Percentiles rank a stretch among this genome's conserved stretches.
These are phyloP conservation scores for Macrobrachium nipponense DNA, from an alignment of 1,140 invertebrate genomes.

Conservation along the genomic window DNA sequence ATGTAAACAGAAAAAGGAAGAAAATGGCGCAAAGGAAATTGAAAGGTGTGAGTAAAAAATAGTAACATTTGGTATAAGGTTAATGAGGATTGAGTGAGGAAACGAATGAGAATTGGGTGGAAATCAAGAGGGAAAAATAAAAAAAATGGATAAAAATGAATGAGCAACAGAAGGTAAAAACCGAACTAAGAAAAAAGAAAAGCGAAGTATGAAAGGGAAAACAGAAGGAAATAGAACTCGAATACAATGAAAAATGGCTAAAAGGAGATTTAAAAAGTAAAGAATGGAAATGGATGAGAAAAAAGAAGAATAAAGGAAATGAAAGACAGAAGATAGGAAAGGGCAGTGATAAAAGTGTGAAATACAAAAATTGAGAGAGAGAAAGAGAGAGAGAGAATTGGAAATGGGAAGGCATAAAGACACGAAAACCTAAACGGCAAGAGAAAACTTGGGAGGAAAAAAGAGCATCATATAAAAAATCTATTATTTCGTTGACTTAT, in stretches of 20 bases:
- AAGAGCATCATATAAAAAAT: not conserved
- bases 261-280: not conserved
- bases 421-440: too few relatives aligned
- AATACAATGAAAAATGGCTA: not conserved
- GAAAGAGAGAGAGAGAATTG: not conserved
- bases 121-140: not conserved
- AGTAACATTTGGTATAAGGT: too few relatives aligned
- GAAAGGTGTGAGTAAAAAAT: not conserved
- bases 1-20: not conserved
- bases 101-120: not conserved
- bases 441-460: not conserved
- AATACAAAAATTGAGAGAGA: not conserved
- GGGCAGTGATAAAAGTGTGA: not conserved
- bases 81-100: not conserved
- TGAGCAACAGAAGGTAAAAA: not conserved
- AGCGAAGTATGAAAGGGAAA: not conserved
- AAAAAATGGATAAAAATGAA: not conserved
- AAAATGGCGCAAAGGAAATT: not conserved
- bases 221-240: not conserved
- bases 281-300: not conserved
- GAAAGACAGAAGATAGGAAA: not conserved
- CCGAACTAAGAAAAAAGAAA: not conserved
- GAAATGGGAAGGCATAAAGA: too few relatives aligned
- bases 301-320: not conserved
- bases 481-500: too few relatives aligned